Conservation (phyloP, 2,888 invertebrate species). For the Coelopa pilipes region DNA sequence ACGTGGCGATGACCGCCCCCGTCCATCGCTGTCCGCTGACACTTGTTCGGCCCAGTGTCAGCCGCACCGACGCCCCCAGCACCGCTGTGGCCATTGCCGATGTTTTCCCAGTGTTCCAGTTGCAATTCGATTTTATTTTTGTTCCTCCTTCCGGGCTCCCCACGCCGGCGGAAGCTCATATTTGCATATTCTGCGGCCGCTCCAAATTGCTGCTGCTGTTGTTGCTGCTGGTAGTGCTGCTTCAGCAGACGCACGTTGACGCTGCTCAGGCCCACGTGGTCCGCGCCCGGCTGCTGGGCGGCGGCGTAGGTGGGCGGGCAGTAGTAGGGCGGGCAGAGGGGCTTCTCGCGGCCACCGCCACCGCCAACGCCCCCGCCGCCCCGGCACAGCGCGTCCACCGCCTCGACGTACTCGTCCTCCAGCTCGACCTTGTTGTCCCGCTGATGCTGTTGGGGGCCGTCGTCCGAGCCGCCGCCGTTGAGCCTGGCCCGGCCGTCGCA, state of each 20-base stretch:
- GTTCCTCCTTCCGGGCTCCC: constrained; percentile 34
- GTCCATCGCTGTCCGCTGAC: constrained; percentile 22
- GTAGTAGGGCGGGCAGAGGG: constrained; percentile 36
- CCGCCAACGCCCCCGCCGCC: background rate
- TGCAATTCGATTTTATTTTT: constrained; percentile 47
- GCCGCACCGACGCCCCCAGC: constrained; percentile 19
- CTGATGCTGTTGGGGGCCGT: background rate
- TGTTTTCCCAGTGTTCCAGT: constrained; percentile 48
- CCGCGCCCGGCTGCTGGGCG: constrained; percentile 8
- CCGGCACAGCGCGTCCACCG: constrained; percentile 31
- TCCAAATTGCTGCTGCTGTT: constrained; percentile 24
- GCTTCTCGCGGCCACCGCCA: constrained; percentile 8
- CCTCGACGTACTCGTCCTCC: constrained; percentile 32
- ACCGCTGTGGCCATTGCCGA: constrained; percentile 43
- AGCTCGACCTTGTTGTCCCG: constrained; percentile 20
- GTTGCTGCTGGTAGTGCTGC: constrained; percentile 46
- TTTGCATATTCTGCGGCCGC: constrained; percentile 42
- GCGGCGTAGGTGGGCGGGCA: constrained; percentile 36
- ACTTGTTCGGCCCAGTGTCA: constrained; percentile 22
- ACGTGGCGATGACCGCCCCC: background rate
- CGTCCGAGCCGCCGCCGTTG: background rate
- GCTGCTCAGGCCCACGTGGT: constrained; percentile 27
- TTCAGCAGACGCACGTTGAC: constrained; percentile 47
- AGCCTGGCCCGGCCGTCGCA: background rate
- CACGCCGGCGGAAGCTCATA: constrained; percentile 42